Conservation (phyloP, 2,888 invertebrate genomes). For the Dicyrtomina minuta region DNA sequence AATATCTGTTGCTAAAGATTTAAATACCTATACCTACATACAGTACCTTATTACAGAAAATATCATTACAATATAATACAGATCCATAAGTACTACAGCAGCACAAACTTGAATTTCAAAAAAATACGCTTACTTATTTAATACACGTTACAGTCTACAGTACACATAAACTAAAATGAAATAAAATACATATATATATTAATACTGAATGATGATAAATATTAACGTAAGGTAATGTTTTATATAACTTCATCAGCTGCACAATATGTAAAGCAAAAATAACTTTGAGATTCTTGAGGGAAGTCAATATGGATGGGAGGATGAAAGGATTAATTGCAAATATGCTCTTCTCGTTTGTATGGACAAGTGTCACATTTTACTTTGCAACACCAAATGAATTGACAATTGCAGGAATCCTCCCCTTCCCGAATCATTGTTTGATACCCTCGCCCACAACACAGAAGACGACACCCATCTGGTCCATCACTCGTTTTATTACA, state of each 20-base stretch:
- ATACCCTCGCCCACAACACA: slow-evolving; percentile 84
- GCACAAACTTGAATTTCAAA: too few relatives aligned
- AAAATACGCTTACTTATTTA: too few relatives aligned
- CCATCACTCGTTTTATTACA: slow-evolving; percentile 82
- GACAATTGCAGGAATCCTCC: slow-evolving; percentile 76
- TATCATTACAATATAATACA: too few relatives aligned
- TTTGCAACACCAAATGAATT: slow-evolving; percentile 89
- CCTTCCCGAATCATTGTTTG: slow-evolving; percentile 69
- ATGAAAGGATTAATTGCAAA: slow-evolving; percentile 46
- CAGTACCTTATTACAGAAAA: too few relatives aligned
- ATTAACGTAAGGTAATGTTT: neutral
- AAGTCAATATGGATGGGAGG: neutral
- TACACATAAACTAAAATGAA: too few relatives aligned
- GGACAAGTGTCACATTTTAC: slow-evolving; percentile 80
- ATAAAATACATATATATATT: neutral
- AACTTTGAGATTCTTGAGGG: too few relatives aligned
- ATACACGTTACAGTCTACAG: neutral
- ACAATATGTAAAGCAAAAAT: neutral
- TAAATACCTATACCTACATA: too few relatives aligned
- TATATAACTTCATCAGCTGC: neutral
- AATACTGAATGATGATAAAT: neutral
- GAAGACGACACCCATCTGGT: slow-evolving; percentile 81
- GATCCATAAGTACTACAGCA: too few relatives aligned
- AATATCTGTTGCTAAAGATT: too few relatives aligned
- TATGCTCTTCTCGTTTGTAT: slow-evolving; percentile 51